Evolutionary conservation across 2,113 vertebrate genomes (phyloP), one percentile per base, ranked within the genome.

Genomic region (Ranitomeya imitator): DNA sequence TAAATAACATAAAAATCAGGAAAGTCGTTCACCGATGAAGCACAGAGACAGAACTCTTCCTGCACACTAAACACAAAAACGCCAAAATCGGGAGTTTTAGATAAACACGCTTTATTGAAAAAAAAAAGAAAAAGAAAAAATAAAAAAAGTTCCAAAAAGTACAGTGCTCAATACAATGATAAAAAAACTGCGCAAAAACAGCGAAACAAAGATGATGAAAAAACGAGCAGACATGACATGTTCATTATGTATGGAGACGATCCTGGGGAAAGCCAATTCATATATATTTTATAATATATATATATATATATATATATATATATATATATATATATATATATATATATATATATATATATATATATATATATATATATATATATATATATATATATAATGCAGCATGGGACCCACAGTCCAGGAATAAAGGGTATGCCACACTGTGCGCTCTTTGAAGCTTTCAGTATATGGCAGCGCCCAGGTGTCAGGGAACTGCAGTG

Each of bases 71-170:
- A 89, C 71, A 86, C 65, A 81, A 86, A 76, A 89, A 60, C 57
- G 78, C 65, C 55, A 55, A 86, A 89, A 80, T 63, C 18, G 54
- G 15, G 79, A 79, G 87, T 77, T 89, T 89, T 80, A 73, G 79
- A 86, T 89, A 83, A 74, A 83, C 76, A 85, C 83, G 23, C 78
- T 86, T 86, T 89, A 86, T 86, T 89, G 78, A 82, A 89, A 89
- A 89, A 85, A 89, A 57, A 80, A 89, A 85, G 85, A 57, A 80
- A 65, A 37, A 37, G 21, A 16, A 73, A 86, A 80, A 89, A 82
- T 59, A 63, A 55, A 71, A 55, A 71, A 80, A 79, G 60, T 57
- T 74, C 26, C 45, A 45, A 73, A 74, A 89, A 86, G 52, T 74
- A 89, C 84, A 89, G 77, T 61, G 84, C 78, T 81, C 61, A 74